Evolutionary conservation across 2,888 invertebrate species (phyloP).

Genomic region (Polylopha cassiicola): DNA sequence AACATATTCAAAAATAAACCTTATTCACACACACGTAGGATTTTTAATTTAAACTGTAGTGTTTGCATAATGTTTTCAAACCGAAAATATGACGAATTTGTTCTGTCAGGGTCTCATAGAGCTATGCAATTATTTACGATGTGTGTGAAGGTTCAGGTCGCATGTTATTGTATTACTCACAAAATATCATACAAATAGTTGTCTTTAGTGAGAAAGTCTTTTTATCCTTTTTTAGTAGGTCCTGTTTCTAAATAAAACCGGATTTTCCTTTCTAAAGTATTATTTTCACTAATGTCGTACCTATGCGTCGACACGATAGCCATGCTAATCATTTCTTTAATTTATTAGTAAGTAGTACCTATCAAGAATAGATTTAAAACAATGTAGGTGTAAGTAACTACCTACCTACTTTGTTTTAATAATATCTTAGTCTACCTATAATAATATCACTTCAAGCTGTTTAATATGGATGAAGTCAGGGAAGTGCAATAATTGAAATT

Average conservation of each 20-base stretch:
- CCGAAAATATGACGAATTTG: slow-evolving; percentile 26
- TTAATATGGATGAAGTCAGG: slow-evolving; percentile 1
- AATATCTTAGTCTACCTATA: not conserved
- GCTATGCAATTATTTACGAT: slow-evolving; percentile 23
- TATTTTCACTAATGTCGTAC: no score
- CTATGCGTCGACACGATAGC: no score
- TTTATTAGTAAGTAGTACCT: no score
- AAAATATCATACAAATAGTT: slow-evolving; percentile 10
- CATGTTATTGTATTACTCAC: slow-evolving; percentile 13
- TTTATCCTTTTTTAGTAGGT: not conserved
- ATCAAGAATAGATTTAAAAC: no score
- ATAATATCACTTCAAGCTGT: not conserved
- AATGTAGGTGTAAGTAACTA: no score
- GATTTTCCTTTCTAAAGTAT: no score
- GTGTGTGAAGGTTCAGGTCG: slow-evolving; percentile 15
- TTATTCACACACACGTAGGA: not conserved
- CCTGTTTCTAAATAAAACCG: not conserved
- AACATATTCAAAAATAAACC: not conserved
- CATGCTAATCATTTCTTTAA: no score
- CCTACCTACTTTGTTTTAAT: no score
- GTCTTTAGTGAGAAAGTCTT: slow-evolving; percentile 2
- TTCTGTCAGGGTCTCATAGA: slow-evolving; percentile 23
- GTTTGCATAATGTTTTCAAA: slow-evolving; percentile 12
- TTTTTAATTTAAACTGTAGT: not conserved
- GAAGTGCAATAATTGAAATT: slow-evolving; percentile 17